phyloP scores from a whole-genome alignment of 1,140 invertebrate species.

The Lepidurus arcticus region DNA sequence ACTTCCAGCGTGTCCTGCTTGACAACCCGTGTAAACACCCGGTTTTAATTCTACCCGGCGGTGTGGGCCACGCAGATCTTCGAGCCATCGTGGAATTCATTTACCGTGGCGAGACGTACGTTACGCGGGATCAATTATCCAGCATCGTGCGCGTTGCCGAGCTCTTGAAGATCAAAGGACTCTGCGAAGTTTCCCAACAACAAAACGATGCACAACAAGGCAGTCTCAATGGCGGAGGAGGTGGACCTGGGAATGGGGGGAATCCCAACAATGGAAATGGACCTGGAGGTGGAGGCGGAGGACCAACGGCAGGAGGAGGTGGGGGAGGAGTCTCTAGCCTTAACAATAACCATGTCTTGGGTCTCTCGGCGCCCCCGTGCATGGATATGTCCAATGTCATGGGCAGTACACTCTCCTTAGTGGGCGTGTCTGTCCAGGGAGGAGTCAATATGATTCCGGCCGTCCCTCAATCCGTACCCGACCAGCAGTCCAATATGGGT shows the following conservation, averaged over 20 bases:
- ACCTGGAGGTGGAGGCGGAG: not conserved
- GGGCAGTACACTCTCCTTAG: not conserved
- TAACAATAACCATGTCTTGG: not conserved
- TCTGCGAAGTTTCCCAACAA: constrained; percentile 33
- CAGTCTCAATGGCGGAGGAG: not conserved
- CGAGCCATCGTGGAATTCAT: constrained; percentile 65
- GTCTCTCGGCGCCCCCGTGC: not conserved
- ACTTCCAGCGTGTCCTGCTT: constrained; percentile 59
- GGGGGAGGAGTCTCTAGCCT: not conserved
- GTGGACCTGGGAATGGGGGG: not conserved
- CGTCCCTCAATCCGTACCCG: not conserved
- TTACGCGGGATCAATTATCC: constrained; percentile 34
- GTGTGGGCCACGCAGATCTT: constrained; percentile 60
- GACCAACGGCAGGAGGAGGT: not conserved
- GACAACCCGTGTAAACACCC: constrained; percentile 75
- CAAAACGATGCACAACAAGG: constrained; percentile 31
- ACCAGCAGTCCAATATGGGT: not conserved
- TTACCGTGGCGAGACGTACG: constrained; percentile 53
- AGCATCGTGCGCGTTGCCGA: constrained; percentile 34
- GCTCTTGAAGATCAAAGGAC: constrained; percentile 34
- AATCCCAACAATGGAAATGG: not conserved
- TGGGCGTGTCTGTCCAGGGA: constrained; percentile 16
- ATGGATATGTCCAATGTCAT: constrained; percentile 1
- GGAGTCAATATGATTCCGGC: not conserved
- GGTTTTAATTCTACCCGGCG: constrained; percentile 60